Evolutionary conservation across 2,113 vertebrate species (phyloP), one percentile per base, ranked within the genome.

Genomic region (Dolichallabes microphthalmus): DNA sequence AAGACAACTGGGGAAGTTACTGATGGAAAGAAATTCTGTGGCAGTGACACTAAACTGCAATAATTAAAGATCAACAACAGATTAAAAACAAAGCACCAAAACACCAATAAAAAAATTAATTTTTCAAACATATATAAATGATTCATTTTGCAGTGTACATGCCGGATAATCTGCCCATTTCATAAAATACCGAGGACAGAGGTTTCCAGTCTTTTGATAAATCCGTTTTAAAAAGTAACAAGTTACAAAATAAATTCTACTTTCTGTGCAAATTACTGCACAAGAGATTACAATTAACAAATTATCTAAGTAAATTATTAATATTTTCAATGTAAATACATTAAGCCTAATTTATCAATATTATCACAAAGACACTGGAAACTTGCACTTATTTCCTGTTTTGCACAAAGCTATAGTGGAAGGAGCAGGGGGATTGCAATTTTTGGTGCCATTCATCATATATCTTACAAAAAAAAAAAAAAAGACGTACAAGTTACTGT

Each of bases 1-100:
- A 20, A 74, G n/a, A 78, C 17, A 25, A 35, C 57, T n/a, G 39
- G 63, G 63, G 84, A 89, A 87, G 89, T 79, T 91, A 87, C 87
- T 90, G 71, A 89, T 87, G 86, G 86, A 79, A 57, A 84, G 60
- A 79, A n/a, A 88, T 1, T 12, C 45, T n/a, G 20, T 58, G 15
- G 8, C 22, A 25, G 25, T 19, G n/a, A n/a, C 27, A 52, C 15
- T 58, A 45, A 50, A 83, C n/a, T n/a, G 9, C n/a, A 60, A 75
- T 45, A 73, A 66, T 83, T 76, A 85, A 88, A 19, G 80, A 15
- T 55, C 32, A 84, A 86, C 27, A 82, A 69, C 5, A 74, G 53
- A 45, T 66, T 45, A 71, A 20, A 73, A 50, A 30, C 53, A 68
- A 53, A 58, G 20, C 74, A 74, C 52, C 73, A 73, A 50, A 50